Conservation (phyloP, 2,797 vertebrate genomes). For the Florisuga fusca region DNA sequence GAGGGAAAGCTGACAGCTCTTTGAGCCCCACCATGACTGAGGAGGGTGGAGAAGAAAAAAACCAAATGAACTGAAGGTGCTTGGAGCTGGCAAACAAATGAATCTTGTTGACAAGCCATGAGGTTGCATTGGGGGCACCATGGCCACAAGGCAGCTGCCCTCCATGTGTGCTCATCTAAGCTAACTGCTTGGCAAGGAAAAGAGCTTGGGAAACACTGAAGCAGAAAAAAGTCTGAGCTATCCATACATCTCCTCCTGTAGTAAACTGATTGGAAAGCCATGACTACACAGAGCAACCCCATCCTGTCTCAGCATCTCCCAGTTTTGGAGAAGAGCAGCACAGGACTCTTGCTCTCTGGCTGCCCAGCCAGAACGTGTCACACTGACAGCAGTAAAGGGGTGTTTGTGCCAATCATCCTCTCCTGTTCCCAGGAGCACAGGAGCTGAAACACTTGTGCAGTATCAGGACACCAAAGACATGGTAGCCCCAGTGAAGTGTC, state of each 20-base stretch:
- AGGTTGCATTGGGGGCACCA: background rate
- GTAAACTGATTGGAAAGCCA: background rate
- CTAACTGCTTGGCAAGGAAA: background rate
- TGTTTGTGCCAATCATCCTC: background rate
- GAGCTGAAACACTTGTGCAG: conserved; percentile 26
- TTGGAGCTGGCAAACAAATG: background rate
- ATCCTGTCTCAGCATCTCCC: background rate
- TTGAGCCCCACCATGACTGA: background rate
- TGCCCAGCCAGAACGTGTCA: background rate
- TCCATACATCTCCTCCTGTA: background rate
- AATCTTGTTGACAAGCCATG: background rate
- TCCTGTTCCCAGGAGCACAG: conserved; percentile 36
- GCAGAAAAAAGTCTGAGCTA: background rate
- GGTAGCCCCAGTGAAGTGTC: conserved; percentile 14
- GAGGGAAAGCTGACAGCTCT: background rate
- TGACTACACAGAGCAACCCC: background rate
- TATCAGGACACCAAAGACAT: conserved; percentile 26
- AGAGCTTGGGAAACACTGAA: background rate
- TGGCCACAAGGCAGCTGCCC: background rate
- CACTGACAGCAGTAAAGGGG: background rate
- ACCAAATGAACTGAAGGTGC: background rate
- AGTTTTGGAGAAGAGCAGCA: background rate
- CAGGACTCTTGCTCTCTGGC: accelerated
- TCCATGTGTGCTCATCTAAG: background rate
- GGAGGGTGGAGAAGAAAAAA: background rate